A percentile compares a stretch with the other conserved stretches of the same genome.
Conservation (phyloP, 2,888 invertebrate species). For the Euclidia mi region DNA sequence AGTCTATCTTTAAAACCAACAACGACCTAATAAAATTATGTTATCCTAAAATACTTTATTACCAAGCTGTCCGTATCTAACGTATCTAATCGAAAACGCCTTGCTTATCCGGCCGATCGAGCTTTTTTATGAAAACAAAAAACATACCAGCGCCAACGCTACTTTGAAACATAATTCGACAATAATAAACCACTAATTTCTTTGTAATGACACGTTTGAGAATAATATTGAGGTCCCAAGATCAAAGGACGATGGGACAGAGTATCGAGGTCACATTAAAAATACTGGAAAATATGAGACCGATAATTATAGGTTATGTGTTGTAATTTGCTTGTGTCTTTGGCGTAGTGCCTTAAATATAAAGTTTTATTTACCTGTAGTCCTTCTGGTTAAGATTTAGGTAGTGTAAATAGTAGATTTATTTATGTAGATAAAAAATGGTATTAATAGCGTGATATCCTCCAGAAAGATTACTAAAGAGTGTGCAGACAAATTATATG, state of each 20-base stretch:
- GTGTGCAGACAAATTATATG: too few relatives aligned
- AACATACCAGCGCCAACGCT: conserved; percentile 51
- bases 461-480: too few relatives aligned
- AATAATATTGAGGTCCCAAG: conserved; percentile 45
- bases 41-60: conserved; percentile 14
- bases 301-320: conserved; percentile 11
- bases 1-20: too few relatives aligned
- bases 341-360: too few relatives aligned
- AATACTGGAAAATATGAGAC: conserved; percentile 1
- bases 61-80: conserved; percentile 33
- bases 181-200: conserved; percentile 76
- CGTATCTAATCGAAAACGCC: conserved; percentile 65
- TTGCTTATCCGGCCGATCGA: conserved; percentile 59
- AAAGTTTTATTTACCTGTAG: too few relatives aligned
- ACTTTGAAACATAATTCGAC: conserved; percentile 72
- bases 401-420: too few relatives aligned
- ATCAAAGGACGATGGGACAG: conserved; percentile 46
- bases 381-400: too few relatives aligned
- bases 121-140: conserved; percentile 60
- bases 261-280: conserved; percentile 29
- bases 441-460: too few relatives aligned
- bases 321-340: not conserved
- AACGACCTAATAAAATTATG: not conserved
- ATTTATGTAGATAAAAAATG: too few relatives aligned
- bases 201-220: conserved; percentile 73